Conservation (phyloP, 2,888 invertebrate species). For the Catotricha subobsoleta region DNA sequence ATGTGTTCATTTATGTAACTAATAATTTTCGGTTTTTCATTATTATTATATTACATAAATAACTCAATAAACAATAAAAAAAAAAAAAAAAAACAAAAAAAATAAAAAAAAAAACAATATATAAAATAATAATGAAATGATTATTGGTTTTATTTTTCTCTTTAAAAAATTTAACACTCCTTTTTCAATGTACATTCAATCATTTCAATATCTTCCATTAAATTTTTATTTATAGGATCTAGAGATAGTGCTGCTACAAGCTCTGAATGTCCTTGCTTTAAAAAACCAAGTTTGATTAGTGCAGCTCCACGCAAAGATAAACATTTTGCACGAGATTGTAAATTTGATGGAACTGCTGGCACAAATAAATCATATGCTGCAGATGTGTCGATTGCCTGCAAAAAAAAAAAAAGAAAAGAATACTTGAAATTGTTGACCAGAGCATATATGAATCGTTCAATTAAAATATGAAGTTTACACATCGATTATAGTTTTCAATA, state of each 20-base stretch:
- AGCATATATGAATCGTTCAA: background rate
- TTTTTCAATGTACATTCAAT: slow-evolving; percentile 8
- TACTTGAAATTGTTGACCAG: background rate
- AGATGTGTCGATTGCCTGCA: slow-evolving; percentile 36
- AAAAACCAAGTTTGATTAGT: slow-evolving; percentile 47
- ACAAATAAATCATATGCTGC: slow-evolving; percentile 55
- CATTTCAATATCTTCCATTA: slow-evolving; percentile 33
- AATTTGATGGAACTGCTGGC: slow-evolving; percentile 54
- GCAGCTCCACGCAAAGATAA: slow-evolving; percentile 58
- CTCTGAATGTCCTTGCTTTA: slow-evolving; percentile 52
- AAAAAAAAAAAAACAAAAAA: background rate
- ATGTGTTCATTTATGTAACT: no score
- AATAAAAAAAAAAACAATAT: background rate
- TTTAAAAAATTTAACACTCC: background rate
- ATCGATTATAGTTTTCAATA: slow-evolving; percentile 54
- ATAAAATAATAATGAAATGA: background rate
- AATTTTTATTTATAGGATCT: slow-evolving; percentile 40
- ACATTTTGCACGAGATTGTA: slow-evolving; percentile 49
- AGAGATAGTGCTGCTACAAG: slow-evolving; percentile 54
- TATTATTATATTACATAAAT: background rate
- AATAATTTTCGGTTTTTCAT: no score
- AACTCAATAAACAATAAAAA: background rate
- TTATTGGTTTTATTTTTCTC: background rate
- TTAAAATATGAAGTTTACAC: slow-evolving; percentile 21
- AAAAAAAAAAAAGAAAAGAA: background rate